These are phyloP conservation scores for Coecobrya sp. DNA, from an alignment of 2,888 invertebrate genomes.

Conservation along the genomic window DNA sequence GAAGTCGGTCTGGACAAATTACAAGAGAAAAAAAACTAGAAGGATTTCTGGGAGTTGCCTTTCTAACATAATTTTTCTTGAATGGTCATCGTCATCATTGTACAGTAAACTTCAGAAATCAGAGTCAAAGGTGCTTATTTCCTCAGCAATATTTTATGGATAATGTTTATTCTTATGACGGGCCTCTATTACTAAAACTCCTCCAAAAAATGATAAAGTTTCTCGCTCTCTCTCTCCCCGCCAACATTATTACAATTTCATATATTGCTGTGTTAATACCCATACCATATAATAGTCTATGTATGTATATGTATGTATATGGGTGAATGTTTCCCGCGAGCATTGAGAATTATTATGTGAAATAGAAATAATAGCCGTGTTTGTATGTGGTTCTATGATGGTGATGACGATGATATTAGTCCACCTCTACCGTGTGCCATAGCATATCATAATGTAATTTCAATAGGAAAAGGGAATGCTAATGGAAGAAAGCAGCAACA, in stretches of 20 bases:
- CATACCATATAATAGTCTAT: background rate
- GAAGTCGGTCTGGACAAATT: constrained; percentile 21
- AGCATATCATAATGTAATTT: constrained; percentile 31
- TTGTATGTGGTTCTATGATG: background rate
- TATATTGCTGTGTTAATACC: background rate
- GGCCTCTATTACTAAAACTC: constrained; percentile 59
- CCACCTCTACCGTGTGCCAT: background rate
- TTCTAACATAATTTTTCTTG: constrained; percentile 68
- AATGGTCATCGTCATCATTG: constrained; percentile 62
- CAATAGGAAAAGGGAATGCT: constrained; percentile 51
- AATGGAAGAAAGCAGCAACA: constrained; percentile 54
- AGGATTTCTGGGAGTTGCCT: constrained; percentile 73
- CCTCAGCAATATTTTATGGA: constrained; percentile 81
- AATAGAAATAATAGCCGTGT: constrained; percentile 27
- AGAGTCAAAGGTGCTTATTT: constrained; percentile 82
- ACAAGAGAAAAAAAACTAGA: constrained; percentile 25
- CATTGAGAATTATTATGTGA: background rate
- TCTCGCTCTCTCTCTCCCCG: constrained; percentile 8
- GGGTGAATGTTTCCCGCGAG: background rate
- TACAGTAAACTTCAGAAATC: constrained; percentile 11
- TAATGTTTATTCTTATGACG: constrained; percentile 82
- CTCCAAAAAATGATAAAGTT: constrained; percentile 69
- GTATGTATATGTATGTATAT: background rate
- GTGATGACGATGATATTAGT: background rate
- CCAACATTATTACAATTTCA: background rate